phyloP scores from a whole-genome alignment of 2,888 invertebrate species.

The Odontothrips loti region DNA sequence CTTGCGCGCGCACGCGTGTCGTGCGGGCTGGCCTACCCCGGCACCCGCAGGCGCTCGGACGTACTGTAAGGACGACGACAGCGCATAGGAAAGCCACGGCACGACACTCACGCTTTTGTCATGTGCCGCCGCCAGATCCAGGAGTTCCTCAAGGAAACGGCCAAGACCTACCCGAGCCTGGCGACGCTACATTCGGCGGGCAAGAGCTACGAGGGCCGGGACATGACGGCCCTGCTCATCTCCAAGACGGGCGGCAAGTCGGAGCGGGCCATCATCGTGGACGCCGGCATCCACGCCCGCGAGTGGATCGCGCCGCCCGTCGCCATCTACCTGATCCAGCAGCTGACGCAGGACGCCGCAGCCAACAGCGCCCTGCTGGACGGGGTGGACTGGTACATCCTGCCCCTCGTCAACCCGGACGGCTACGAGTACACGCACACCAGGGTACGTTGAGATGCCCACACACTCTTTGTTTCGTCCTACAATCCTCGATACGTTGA shows the following conservation, averaged over 20 bases:
- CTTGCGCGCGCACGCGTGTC: no score
- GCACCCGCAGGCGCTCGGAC: no score
- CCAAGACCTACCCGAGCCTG: not conserved
- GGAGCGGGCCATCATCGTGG: not conserved
- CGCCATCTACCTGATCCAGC: conserved; percentile 68
- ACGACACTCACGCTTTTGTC: not conserved
- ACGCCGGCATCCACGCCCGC: conserved; percentile 70
- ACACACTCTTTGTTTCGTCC: no score
- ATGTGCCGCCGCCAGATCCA: not conserved
- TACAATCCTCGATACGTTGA: no score
- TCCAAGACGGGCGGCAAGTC: conserved; percentile 1
- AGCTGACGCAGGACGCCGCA: conserved; percentile 63
- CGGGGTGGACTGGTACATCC: conserved; percentile 61
- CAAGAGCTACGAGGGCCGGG: conserved; percentile 8
- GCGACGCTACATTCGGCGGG: not conserved
- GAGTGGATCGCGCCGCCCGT: conserved; percentile 83
- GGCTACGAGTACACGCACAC: conserved; percentile 82
- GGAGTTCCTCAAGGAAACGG: not conserved
- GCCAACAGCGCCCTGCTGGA: conserved; percentile 44
- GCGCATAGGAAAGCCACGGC: no score
- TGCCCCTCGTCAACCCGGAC: conserved; percentile 71
- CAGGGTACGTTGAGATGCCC: conserved; percentile 58
- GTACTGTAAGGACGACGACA: no score
- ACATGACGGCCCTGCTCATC: not conserved
- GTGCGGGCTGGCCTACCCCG: no score